Base-by-base conservation (phyloP, 1,140 invertebrate species). In the Mycetomoellerius zeteki region DNA sequence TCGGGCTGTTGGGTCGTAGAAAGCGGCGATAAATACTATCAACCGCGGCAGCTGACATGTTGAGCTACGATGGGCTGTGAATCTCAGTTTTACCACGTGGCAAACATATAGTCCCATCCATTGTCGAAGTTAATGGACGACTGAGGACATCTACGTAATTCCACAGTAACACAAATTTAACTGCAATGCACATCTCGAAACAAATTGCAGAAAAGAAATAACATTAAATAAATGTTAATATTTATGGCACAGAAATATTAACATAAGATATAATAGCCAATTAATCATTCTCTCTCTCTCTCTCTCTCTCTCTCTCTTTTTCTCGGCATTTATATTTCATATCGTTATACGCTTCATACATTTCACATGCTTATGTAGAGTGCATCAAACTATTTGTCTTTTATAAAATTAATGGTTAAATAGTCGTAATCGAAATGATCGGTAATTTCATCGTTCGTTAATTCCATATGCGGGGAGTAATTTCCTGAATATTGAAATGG, bases 11-110 rank as follows among this genome's bases (percentile, higher is more conserved):
- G 80, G 80, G 24, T 81, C 21, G 78, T 75, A 84, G 80, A 84
- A 73, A 84, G 69, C 37, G 54, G 54, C 56, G 80, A 84, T 84
- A 84, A 84, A 84, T 84, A 84, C 69, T 75, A 75, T 84, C 67
- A 84, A 84, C 80, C 80, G n/a, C 69, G 56, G 37, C 37, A 27
- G 67, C 80, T 84, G 80, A 84, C 80, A 62, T 14, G 69, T 14
- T 84, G 80, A 84, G 54, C 80, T 84, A 84, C 80, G 80, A 73
- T 43, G 80, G 69, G 69, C 69, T 47, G 80, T 73, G 80, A 73
- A 82, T 82, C 80, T 73, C 80, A 37, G 37, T 82, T 60, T 73
- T 56, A 81, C 43, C 52, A 16, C 52, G 7, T 54, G 67, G 80
- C 19, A 37, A 47, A 62, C 80, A 60, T 47, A 82, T 19, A 73